Conservation (phyloP, 2,888 invertebrate species). For the Cosmorhoe ocellata region DNA sequence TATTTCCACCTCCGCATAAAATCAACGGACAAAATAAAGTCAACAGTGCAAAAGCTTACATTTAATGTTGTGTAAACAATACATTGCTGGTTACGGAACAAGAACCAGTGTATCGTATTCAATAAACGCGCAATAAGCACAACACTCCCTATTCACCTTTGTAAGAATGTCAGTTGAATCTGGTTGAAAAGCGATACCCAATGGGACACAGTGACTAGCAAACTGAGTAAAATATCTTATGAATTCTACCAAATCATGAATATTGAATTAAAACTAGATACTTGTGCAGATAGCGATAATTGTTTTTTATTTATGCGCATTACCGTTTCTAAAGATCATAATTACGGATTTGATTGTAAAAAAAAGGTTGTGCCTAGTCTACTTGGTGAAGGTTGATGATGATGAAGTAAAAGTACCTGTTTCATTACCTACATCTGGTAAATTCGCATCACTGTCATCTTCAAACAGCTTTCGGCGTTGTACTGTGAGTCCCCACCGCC, state of each 20-base stretch:
- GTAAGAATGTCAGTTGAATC: constrained; percentile 52
- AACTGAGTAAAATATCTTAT: not conserved
- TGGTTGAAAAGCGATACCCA: constrained; percentile 51
- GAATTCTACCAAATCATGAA: too few relatives aligned
- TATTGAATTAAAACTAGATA: too few relatives aligned
- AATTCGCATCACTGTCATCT: constrained; percentile 13
- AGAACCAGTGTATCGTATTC: constrained; percentile 5
- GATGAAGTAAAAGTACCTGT: not conserved
- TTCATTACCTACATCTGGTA: constrained; percentile 9
- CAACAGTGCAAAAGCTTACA: constrained; percentile 13
- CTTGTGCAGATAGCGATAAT: too few relatives aligned
- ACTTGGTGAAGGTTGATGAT: not conserved
- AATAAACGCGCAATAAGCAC: constrained; percentile 45
- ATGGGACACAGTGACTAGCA: constrained; percentile 39
- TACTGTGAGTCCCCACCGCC: constrained; percentile 12
- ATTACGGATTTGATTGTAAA: too few relatives aligned
- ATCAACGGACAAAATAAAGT: constrained; percentile 12
- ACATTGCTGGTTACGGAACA: constrained; percentile 18
- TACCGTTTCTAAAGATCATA: too few relatives aligned
- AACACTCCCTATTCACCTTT: constrained; percentile 58
- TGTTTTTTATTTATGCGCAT: too few relatives aligned
- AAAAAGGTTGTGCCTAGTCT: too few relatives aligned
- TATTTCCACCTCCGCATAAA: constrained; percentile 16
- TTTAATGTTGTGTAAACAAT: constrained; percentile 7
- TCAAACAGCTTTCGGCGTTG: constrained; percentile 22